Conservation (phyloP, 2,888 invertebrate genomes). For the Dyspetes luteomarginatus region DNA sequence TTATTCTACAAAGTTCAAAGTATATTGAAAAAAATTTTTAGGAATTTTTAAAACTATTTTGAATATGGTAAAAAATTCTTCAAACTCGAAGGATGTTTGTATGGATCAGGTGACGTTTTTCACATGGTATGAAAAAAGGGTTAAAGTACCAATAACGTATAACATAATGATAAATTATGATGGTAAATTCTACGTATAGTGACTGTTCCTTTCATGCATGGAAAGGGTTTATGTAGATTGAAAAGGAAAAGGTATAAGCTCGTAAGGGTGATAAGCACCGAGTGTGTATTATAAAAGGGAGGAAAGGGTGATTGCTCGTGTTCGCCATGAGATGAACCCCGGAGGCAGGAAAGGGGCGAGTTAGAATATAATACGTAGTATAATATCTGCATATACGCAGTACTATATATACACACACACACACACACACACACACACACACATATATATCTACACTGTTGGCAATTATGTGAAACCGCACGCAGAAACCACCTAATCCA, state of each 20-base stretch:
- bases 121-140: too few species aligned
- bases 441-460: constrained; percentile 27
- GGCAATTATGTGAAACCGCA: constrained; percentile 27
- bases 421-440: too few species aligned
- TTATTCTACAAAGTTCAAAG: too few species aligned
- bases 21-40: too few species aligned
- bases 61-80: too few species aligned
- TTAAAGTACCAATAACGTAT: too few species aligned
- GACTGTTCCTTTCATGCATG: not conserved
- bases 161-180: not conserved
- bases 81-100: too few species aligned
- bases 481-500: not conserved
- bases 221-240: constrained; percentile 13
- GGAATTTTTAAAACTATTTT: too few species aligned
- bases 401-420: too few species aligned
- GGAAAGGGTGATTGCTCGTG: constrained; percentile 29
- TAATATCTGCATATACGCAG: constrained; percentile 14
- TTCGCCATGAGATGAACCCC: constrained; percentile 25
- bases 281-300: not conserved
- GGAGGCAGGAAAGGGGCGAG: constrained; percentile 36
- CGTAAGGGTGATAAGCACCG: constrained; percentile 27
- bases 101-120: too few species aligned
- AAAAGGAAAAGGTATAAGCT: constrained; percentile 33
- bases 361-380: constrained; percentile 23
- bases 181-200: not conserved